Evolutionary conservation across 1,140 invertebrate species (phyloP).

Genomic region (Holotrichia oblita): DNA sequence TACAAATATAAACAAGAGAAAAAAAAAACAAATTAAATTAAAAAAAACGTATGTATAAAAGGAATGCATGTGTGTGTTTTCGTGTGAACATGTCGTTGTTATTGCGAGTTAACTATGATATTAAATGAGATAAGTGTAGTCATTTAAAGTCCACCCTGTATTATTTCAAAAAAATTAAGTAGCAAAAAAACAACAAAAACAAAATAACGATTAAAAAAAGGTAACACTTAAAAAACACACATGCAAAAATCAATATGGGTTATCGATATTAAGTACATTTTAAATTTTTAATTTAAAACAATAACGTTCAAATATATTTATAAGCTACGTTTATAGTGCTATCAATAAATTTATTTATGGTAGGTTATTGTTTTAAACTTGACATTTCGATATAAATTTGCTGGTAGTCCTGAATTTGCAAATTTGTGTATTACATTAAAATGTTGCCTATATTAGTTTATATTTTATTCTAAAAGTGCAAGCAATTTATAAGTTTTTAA

Average conservation of each 20-base stretch:
- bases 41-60: background rate
- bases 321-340: background rate
- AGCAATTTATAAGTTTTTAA: no score
- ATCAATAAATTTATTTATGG: background rate
- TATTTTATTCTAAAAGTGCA: conserved; percentile 18
- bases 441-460: conserved; percentile 2
- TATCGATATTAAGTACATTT: conserved; percentile 14
- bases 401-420: background rate
- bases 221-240: conserved; percentile 31
- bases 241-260: background rate
- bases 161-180: conserved; percentile 45
- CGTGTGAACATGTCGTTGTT: conserved; percentile 1
- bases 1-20: background rate
- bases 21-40: background rate
- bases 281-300: background rate
- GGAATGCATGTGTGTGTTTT: conserved; percentile 23
- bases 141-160: conserved; percentile 46
- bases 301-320: background rate
- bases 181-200: conserved; percentile 24
- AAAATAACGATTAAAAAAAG: background rate
- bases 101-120: conserved; percentile 26
- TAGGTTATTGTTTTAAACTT: conserved; percentile 12
- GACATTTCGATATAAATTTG: background rate
- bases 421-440: background rate
- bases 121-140: conserved; percentile 26